phyloP scores from a whole-genome alignment of 2,888 invertebrate species.

The Parnassius smintheus region DNA sequence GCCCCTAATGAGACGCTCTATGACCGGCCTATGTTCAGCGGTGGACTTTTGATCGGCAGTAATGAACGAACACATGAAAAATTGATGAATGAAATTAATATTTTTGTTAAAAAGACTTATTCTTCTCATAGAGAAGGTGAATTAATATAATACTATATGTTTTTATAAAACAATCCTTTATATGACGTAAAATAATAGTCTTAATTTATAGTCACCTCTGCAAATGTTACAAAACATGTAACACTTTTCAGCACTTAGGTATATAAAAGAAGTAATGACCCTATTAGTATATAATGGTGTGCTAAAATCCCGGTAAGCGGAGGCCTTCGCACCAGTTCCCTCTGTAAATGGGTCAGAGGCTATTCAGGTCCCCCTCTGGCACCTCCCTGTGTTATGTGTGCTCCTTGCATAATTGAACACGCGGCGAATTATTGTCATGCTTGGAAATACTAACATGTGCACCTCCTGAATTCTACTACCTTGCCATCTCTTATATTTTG shows the following conservation, averaged over 20 bases:
- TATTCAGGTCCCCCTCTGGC: slow-evolving; percentile 54
- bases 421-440: slow-evolving; percentile 74
- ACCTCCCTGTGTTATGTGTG: slow-evolving; percentile 58
- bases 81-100: no score
- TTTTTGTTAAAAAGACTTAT: no score
- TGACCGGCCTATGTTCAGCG: no score
- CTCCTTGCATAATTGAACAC: slow-evolving; percentile 77
- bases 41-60: no score
- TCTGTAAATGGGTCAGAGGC: slow-evolving; percentile 77
- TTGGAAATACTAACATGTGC: slow-evolving; percentile 52
- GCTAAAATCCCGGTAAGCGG: slow-evolving; percentile 50
- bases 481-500: slow-evolving; percentile 25
- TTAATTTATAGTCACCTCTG: no score
- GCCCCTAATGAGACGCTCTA: no score
- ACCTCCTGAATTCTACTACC: slow-evolving; percentile 45
- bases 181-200: no score
- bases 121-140: no score
- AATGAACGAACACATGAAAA: no score
- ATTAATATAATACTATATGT: no score
- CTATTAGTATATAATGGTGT: slow-evolving; percentile 27
- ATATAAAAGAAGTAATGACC: slow-evolving; percentile 18
- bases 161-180: no score
- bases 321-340: slow-evolving; percentile 59
- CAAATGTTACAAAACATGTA: neutral
- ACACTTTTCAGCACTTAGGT: neutral